Evolutionary conservation across 1,140 invertebrate species (phyloP).

Genomic region (Periplaneta americana): DNA sequence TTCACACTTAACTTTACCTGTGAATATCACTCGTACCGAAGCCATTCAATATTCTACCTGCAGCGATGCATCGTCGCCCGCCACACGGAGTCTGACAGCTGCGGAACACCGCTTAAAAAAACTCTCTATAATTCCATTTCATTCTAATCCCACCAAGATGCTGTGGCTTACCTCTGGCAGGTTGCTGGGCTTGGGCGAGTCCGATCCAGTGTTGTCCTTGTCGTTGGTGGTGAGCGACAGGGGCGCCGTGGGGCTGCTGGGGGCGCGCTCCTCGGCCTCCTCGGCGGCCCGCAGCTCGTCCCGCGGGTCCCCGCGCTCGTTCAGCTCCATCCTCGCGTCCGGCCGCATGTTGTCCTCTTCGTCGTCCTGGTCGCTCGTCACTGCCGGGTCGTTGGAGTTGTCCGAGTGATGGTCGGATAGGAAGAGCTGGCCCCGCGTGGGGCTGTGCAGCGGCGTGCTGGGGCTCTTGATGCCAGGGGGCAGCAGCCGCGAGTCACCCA

Average conservation of each 20-base stretch:
- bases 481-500: neutral
- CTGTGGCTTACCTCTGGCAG: neutral
- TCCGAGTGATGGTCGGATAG: neutral
- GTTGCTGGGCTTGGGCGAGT: neutral
- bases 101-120: no score
- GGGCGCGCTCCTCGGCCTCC: conserved; percentile 2
- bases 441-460: neutral
- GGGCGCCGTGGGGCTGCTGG: conserved; percentile 21
- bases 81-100: no score
- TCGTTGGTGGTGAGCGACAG: conserved; percentile 26
- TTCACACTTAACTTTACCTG: no score
- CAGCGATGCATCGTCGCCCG: no score
- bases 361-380: conserved; percentile 19
- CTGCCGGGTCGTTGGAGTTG: neutral
- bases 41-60: no score
- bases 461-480: neutral
- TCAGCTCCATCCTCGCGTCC: neutral
- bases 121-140: no score
- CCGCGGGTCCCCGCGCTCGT: neutral
- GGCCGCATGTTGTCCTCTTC: conserved; percentile 17
- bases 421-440: neutral
- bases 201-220: neutral
- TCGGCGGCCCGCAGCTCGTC: conserved; percentile 9
- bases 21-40: no score
- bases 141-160: no score